Conservation (phyloP, 1,140 invertebrate species). For the Solenopsis fugax region DNA sequence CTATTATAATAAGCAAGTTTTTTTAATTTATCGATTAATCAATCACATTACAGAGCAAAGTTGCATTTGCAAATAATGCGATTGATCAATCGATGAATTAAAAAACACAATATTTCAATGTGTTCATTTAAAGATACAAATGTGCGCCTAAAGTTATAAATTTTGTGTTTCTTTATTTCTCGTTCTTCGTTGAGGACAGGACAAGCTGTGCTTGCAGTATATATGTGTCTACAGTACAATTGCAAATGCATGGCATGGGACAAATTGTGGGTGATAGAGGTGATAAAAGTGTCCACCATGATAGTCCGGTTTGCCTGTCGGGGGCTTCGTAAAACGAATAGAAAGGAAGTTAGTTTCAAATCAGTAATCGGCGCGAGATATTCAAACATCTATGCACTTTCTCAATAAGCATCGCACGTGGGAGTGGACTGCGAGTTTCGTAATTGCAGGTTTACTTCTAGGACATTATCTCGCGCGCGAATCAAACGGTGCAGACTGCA, state of each 20-base stretch:
- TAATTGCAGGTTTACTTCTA: conserved; percentile 52
- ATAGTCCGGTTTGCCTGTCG: not conserved
- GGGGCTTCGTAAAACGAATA: not conserved
- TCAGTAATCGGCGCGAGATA: conserved; percentile 27
- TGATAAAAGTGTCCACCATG: conserved; percentile 27
- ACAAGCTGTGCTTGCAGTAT: not conserved
- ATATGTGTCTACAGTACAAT: not conserved
- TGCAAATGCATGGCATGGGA: conserved; percentile 36
- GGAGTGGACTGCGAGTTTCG: conserved; percentile 45
- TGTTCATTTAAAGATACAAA: not conserved
- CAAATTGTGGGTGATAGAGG: conserved; percentile 45
- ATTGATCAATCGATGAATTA: no score
- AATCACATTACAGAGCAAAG: no score
- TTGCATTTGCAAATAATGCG: no score
- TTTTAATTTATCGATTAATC: no score
- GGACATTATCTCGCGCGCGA: conserved; percentile 34
- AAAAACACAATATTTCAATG: not conserved
- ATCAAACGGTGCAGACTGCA: conserved; percentile 63
- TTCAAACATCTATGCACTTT: conserved; percentile 40
- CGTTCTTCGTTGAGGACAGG: not conserved
- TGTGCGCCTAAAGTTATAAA: not conserved
- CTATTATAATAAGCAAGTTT: no score
- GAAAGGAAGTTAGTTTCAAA: conserved; percentile 33
- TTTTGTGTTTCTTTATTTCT: conserved; percentile 1
- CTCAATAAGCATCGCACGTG: conserved; percentile 46